Evolutionary conservation across 2,797 vertebrate genomes (phyloP), one percentile per base, ranked within the genome.

Genomic region (Myotis myotis): DNA sequence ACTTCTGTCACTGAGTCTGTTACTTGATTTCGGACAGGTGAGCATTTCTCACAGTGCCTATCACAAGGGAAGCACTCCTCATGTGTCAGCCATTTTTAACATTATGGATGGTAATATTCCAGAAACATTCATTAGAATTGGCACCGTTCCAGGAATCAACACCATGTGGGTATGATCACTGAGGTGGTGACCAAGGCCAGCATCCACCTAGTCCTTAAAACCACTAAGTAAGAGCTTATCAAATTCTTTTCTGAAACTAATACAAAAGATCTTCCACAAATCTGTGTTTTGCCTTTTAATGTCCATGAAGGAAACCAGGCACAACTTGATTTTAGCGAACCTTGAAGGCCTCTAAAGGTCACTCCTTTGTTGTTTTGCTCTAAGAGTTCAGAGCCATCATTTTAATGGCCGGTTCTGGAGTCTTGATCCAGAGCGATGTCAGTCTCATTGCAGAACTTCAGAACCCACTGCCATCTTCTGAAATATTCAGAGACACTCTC

Each of bases 351-450:
- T 90, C 70, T 38, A 38, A 85, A 80, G 64, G 88, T 79, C 60
- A 23, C 85, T 28, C 25, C 25, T 75, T 82, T 75, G 55, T 86
- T 94, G 94, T 85, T 76, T 94, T 89, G 23, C 38, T 33, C n/a
- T 44, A 76, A 85, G 75, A 51, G 51, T 83, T 92, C 47, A 86
- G 62, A 94, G 51, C 89, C 20, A 2, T 83, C 15, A 2, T 82
- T 88, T 92, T 93, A 71, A 94, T 78, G 81, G 92, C 86, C 60
- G 30, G 11, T 71, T 92, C 87, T 93, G 44, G 88, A 95, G 74
- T 92, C 82, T 86, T 88, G 94, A 96, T 92, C 92, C 95, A 92
- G 90, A 86, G 87, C 90, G 86, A 82, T 68, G 60, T 83, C 89
- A 87, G 6, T 62, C 64, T 93, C 81, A 86, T 95, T 88, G 95